These are phyloP conservation scores for Ischnura elegans DNA, from an alignment of 2,888 invertebrate genomes.

Conservation along the genomic window DNA sequence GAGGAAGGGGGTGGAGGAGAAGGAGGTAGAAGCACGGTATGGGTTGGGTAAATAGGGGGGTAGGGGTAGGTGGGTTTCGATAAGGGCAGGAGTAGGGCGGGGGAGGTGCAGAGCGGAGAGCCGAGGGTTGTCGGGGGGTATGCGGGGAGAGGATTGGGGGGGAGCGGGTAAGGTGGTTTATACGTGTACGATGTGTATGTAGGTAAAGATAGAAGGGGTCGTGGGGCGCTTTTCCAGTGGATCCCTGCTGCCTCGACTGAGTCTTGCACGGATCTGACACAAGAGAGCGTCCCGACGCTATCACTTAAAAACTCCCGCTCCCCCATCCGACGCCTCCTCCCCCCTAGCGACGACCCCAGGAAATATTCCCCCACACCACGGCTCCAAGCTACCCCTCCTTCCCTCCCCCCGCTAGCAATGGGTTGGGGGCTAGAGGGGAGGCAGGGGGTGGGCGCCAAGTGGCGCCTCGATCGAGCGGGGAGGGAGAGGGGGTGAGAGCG, in stretches of 20 bases:
- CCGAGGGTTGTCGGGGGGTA: background rate
- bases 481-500: background rate
- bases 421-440: background rate
- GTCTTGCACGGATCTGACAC: slow-evolving; percentile 67
- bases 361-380: background rate
- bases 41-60: background rate
- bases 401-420: background rate
- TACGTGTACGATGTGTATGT: background rate
- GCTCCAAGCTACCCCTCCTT: background rate
- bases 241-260: slow-evolving; percentile 55
- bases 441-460: background rate
- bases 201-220: background rate
- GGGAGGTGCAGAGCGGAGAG: background rate
- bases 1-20: background rate
- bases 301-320: slow-evolving; percentile 38
- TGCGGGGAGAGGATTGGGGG: background rate
- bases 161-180: background rate
- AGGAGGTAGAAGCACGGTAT: background rate
- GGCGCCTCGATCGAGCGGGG: slow-evolving; percentile 40
- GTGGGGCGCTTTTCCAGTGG: background rate
- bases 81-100: background rate
- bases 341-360: background rate
- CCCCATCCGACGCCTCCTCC: background rate
- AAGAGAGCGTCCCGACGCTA: slow-evolving; percentile 66
- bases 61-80: too few species aligned